A percentile compares a stretch with the other conserved stretches of the same genome.
phyloP scores from a whole-genome alignment of 2,888 invertebrate species.

The Philereme transversata region DNA sequence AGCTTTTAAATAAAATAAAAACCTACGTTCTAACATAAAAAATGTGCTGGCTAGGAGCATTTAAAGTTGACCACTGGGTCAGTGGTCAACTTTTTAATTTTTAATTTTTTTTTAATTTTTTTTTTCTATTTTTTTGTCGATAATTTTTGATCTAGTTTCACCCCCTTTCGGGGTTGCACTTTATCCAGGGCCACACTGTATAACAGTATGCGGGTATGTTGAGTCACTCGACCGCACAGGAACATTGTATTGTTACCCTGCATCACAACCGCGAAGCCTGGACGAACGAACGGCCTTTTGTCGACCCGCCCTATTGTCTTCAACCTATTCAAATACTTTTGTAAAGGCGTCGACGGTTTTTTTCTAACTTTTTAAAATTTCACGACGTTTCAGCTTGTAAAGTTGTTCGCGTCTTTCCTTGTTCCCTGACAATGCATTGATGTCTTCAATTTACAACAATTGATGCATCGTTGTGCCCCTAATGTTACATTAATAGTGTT shows the following conservation, averaged over 20 bases:
- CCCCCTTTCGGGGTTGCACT: too few relatives aligned
- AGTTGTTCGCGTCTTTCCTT: constrained; percentile 46
- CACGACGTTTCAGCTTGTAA: constrained; percentile 46
- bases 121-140: too few relatives aligned
- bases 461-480: constrained; percentile 52
- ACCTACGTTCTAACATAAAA: too few relatives aligned
- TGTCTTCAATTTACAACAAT: constrained; percentile 49
- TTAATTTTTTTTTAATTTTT: too few relatives aligned
- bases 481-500: constrained; percentile 68
- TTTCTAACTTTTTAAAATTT: constrained; percentile 53
- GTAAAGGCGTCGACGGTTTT: constrained; percentile 55
- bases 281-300: constrained; percentile 64
- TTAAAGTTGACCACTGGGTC: too few relatives aligned
- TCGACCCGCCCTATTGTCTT: constrained; percentile 70
- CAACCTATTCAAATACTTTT: constrained; percentile 66
- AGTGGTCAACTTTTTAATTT: too few relatives aligned
- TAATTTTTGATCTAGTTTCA: too few relatives aligned
- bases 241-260: constrained; percentile 68
- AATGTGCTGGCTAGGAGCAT: too few relatives aligned
- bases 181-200: too few relatives aligned
- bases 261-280: constrained; percentile 63
- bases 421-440: constrained; percentile 45
- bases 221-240: constrained; percentile 73
- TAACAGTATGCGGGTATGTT: constrained; percentile 63
- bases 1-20: too few relatives aligned